These are phyloP conservation scores for Pogonomyrmex californicus DNA, from an alignment of 1,140 invertebrate genomes.

Conservation along the genomic window DNA sequence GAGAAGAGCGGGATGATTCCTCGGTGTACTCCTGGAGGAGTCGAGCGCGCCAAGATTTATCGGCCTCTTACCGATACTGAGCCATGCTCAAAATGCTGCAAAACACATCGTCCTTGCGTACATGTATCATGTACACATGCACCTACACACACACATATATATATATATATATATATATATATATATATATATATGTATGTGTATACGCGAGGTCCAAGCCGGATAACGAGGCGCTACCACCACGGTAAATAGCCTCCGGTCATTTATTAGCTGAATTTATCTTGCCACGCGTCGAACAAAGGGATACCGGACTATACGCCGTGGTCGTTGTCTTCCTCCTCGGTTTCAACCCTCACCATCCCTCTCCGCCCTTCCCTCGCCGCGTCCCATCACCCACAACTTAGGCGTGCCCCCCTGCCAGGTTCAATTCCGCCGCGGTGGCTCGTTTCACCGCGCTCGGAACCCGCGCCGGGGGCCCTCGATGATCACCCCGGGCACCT, in stretches of 20 bases:
- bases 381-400: conserved; percentile 42
- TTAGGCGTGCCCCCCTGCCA: conserved; percentile 63
- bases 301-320: conserved; percentile 76
- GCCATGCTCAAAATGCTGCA: conserved; percentile 85
- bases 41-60: conserved; percentile 82
- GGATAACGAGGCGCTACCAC: conserved; percentile 86
- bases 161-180: too few species aligned
- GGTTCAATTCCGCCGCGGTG: conserved; percentile 35
- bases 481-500: conserved; percentile 69
- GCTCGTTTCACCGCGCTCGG: conserved; percentile 38
- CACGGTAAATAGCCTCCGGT: conserved; percentile 81
- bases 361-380: background rate
- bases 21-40: conserved; percentile 51
- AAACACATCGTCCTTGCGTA: conserved; percentile 78
- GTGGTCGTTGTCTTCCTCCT: conserved; percentile 67
- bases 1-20: conserved; percentile 62
- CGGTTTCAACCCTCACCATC: conserved; percentile 26
- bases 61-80: conserved; percentile 83
- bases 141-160: background rate
- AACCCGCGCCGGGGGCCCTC: conserved; percentile 29
- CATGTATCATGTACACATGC: background rate
- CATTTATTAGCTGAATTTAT: conserved; percentile 86
- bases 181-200: background rate
- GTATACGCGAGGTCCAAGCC: conserved; percentile 60
- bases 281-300: conserved; percentile 84